A percentile compares a stretch with the other conserved stretches of the same genome.
Evolutionary conservation across 2,797 vertebrate genomes (phyloP).

Genomic region (Gymnocypris eckloni): DNA sequence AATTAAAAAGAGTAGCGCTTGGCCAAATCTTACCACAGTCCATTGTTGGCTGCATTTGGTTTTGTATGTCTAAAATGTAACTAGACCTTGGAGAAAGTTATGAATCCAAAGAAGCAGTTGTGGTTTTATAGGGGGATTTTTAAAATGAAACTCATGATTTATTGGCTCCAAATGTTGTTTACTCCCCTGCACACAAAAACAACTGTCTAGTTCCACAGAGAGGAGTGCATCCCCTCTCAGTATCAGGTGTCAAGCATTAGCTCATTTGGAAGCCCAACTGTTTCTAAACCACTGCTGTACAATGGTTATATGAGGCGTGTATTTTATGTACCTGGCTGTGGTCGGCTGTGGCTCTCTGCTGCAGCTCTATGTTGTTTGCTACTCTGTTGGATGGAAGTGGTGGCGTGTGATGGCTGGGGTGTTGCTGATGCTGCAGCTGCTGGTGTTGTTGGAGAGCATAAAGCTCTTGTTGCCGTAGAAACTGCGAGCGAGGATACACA

Average conservation of each 20-base stretch:
- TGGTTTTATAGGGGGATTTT: constrained; percentile 49
- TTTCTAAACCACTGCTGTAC: background rate
- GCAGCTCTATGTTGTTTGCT: constrained; percentile 73
- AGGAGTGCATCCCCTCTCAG: constrained; percentile 14
- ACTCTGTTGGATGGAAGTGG: constrained; percentile 76
- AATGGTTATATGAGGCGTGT: background rate
- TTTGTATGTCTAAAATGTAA: constrained; percentile 44
- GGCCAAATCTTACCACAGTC: background rate
- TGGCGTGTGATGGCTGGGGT: constrained; percentile 75
- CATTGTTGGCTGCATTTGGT: background rate
- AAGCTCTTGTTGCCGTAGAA: constrained; percentile 95
- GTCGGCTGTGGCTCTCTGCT: constrained; percentile 74
- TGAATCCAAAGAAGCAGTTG: constrained; percentile 54
- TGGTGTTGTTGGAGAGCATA: constrained; percentile 91
- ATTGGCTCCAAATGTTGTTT: constrained; percentile 44
- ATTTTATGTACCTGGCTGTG: constrained; percentile 76
- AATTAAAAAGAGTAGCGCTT: constrained; percentile 21
- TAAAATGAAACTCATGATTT: constrained; percentile 59
- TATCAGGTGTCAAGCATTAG: constrained; percentile 46
- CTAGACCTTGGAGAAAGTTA: constrained; percentile 54
- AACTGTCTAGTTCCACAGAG: constrained; percentile 18
- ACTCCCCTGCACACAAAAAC: constrained; percentile 31
- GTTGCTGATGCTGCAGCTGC: constrained; percentile 84
- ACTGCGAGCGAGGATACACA: constrained; percentile 92
- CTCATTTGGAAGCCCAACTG: background rate